Percentiles rank a stretch among this genome's conserved stretches.
Conservation (phyloP, 2,113 vertebrate species). For the Butastur rufipennis region DNA sequence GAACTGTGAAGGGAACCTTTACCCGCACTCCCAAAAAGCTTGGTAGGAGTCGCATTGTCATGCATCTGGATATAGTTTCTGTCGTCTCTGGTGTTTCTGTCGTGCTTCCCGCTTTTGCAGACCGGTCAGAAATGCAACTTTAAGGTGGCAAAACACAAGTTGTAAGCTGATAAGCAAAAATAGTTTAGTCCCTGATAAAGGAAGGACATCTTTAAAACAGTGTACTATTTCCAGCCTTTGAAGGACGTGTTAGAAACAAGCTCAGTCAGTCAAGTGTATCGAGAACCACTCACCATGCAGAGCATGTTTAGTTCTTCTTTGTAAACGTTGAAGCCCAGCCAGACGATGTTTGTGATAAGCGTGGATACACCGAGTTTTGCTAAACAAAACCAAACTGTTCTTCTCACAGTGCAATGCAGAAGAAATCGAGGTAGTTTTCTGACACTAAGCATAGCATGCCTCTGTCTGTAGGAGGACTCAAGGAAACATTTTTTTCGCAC, state of each 20-base stretch:
- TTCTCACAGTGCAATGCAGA: background rate
- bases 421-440: background rate
- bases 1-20: slow-evolving; percentile 92
- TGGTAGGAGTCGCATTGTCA: slow-evolving; percentile 75
- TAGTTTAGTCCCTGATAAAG: background rate
- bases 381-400: background rate
- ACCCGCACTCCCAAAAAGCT: slow-evolving; percentile 91
- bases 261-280: background rate
- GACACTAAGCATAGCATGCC: background rate
- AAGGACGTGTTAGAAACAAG: background rate
- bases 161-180: background rate
- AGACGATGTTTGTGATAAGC: background rate
- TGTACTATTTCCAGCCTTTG: background rate
- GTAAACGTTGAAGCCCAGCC: background rate
- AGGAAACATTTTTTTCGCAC: background rate
- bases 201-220: background rate
- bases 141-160: background rate
- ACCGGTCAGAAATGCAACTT: background rate
- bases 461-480: background rate
- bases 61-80: background rate
- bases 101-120: background rate
- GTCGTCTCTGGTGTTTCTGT: background rate
- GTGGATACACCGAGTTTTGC: background rate
- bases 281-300: background rate
- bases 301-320: too few species aligned